Base-by-base conservation (phyloP, 2,797 vertebrate genomes). In the Octomys mimax region DNA sequence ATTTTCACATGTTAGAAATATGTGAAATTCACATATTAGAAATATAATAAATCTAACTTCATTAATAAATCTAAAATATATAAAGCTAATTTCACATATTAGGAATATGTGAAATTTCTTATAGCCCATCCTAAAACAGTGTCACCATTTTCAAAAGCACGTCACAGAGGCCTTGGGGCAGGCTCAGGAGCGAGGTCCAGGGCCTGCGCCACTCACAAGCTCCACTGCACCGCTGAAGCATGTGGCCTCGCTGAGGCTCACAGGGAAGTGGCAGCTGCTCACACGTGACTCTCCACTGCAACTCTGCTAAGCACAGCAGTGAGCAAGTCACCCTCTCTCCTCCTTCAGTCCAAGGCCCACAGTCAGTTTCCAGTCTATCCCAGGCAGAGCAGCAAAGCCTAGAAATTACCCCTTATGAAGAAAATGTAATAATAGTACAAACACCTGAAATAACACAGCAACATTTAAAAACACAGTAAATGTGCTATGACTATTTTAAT, bases 401-500 rank as follows among this genome's bases (percentile, higher is more conserved):
- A 33, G 49, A 59, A 89, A 73, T 61, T 42, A 85, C 4, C 24
- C 7, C 18, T 91, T 61, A 86, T 1, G 54, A 66, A 78, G 22
- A 89, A 52, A 91, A 89, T 39, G 46, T 33, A 89, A 79, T 49
- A 83, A 71, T 61, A 61, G 18, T 62, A 71, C 26, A 52, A 64
- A 82, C 78, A 52, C 9, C 64, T 66, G 85, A 91, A 94, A 62
- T 66, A 61, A 77, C 70, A 49, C 66, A 57, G 82, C 36, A 84
- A 79, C 31, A 85, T 77, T 82, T 78, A 22, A 79, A 87, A 93
- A 82, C 59, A 28, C 24, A 95, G 77, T 92, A 80, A 68, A 83
- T 70, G 36, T 82, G 57, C 54, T 88, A 85, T 80, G 13, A 78
- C 36, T 80, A 71, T 68, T 92, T 82, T 70, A 92, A 71, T 93